These are phyloP conservation scores for Poeciliopsis prolifica DNA, from an alignment of 2,113 vertebrate species.

Conservation along the genomic window DNA sequence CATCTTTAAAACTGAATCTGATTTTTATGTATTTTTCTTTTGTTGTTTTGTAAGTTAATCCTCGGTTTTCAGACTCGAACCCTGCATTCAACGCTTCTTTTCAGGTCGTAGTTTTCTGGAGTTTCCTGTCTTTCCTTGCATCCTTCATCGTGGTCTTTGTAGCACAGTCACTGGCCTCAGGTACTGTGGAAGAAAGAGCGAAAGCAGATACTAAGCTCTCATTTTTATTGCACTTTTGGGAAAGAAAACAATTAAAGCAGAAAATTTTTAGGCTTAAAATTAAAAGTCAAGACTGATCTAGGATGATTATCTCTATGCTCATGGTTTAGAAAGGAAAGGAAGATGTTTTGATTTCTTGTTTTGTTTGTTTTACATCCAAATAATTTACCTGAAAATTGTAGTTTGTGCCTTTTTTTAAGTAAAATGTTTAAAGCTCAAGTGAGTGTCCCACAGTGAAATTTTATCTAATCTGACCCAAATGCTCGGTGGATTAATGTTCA, in stretches of 20 bases:
- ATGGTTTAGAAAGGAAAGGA: constrained; percentile 61
- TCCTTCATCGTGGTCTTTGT: constrained; percentile 79
- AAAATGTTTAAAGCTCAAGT: constrained; percentile 84
- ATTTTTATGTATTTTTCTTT: constrained; percentile 60
- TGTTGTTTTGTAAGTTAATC: constrained; percentile 70
- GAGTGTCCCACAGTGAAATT: constrained; percentile 72
- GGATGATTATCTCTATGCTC: constrained; percentile 77
- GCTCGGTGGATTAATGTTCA: constrained; percentile 54
- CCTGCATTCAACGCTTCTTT: constrained; percentile 75
- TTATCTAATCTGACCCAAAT: constrained; percentile 69
- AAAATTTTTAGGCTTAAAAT: constrained; percentile 75
- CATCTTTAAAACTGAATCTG: constrained; percentile 72
- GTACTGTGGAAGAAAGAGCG: constrained; percentile 82
- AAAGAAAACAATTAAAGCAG: constrained; percentile 67
- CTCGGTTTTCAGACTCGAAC: constrained; percentile 71
- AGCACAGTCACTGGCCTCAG: constrained; percentile 85
- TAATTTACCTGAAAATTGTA: constrained; percentile 87
- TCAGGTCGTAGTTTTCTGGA: constrained; percentile 82
- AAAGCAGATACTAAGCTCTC: constrained; percentile 78
- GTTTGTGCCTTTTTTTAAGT: constrained; percentile 88
- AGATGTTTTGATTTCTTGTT: constrained; percentile 73
- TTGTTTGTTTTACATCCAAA: constrained; percentile 79
- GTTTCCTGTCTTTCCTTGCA: constrained; percentile 55
- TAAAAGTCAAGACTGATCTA: constrained; percentile 77
- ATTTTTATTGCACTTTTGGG: constrained; percentile 83